phyloP scores from a whole-genome alignment of 1,140 invertebrate species.

The Aphaenogaster ashmeadi region DNA sequence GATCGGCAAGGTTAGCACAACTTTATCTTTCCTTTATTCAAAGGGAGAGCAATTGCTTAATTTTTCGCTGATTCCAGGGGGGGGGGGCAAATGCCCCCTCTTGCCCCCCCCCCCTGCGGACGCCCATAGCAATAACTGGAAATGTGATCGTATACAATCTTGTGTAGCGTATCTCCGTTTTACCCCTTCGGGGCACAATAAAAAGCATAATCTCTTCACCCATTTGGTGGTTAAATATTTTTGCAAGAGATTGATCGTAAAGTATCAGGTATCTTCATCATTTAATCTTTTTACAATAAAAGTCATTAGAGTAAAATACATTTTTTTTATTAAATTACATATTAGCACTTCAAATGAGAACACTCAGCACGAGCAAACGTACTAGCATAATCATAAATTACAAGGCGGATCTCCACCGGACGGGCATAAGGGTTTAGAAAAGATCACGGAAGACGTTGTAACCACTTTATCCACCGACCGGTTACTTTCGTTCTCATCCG shows the following conservation, averaged over 20 bases:
- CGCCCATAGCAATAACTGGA: background rate
- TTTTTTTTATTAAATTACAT: background rate
- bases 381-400: background rate
- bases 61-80: no score
- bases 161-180: background rate
- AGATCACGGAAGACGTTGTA: constrained; percentile 6
- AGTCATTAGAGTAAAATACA: background rate
- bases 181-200: background rate
- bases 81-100: no score
- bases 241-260: background rate
- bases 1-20: no score
- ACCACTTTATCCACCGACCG: constrained; percentile 42
- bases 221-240: background rate
- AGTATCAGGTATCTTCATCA: background rate
- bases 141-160: background rate
- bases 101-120: no score
- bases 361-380: background rate
- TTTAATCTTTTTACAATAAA: background rate
- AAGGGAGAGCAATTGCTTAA: no score
- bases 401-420: background rate
- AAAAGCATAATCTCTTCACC: constrained; percentile 1
- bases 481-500: constrained; percentile 54
- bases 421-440: constrained; percentile 3
- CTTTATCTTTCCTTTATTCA: no score
- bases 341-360: background rate